phyloP scores from a whole-genome alignment of 2,888 invertebrate genomes.

The Melieria picta region DNA sequence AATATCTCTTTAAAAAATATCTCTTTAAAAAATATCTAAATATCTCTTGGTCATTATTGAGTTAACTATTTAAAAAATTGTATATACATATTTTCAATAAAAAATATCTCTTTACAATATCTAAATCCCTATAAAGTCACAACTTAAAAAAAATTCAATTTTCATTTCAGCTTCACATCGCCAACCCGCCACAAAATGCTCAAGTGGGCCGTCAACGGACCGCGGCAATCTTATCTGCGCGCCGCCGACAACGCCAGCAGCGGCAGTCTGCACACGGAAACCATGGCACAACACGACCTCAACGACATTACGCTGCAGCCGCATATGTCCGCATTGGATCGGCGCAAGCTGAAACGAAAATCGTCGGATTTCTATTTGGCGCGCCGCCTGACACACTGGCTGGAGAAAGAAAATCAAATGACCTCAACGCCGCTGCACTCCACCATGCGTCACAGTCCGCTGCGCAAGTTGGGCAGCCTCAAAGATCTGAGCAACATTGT shows the following conservation, averaged over 20 bases:
- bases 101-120: too few relatives aligned
- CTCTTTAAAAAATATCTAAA: too few relatives aligned
- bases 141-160: too few relatives aligned
- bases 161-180: background rate
- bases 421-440: slow-evolving; percentile 57
- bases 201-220: slow-evolving; percentile 64
- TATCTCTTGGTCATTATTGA: too few relatives aligned
- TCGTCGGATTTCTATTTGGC: slow-evolving; percentile 46
- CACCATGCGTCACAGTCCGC: slow-evolving; percentile 28
- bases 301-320: slow-evolving; percentile 22
- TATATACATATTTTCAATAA: too few relatives aligned
- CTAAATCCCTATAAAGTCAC: too few relatives aligned
- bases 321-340: slow-evolving; percentile 30
- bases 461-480: slow-evolving; percentile 47
- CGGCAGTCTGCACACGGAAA: background rate
- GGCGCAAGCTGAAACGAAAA: slow-evolving; percentile 47
- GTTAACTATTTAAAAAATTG: too few relatives aligned
- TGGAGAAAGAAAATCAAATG: slow-evolving; percentile 60
- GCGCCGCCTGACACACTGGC: slow-evolving; percentile 37
- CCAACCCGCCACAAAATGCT: slow-evolving; percentile 50
- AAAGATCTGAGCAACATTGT: slow-evolving; percentile 59
- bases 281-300: background rate
- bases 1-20: too few relatives aligned
- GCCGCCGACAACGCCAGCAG: slow-evolving; percentile 28
- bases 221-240: slow-evolving; percentile 56